Conservation (phyloP, 2,113 vertebrate species). For the Epinephelus moara region DNA sequence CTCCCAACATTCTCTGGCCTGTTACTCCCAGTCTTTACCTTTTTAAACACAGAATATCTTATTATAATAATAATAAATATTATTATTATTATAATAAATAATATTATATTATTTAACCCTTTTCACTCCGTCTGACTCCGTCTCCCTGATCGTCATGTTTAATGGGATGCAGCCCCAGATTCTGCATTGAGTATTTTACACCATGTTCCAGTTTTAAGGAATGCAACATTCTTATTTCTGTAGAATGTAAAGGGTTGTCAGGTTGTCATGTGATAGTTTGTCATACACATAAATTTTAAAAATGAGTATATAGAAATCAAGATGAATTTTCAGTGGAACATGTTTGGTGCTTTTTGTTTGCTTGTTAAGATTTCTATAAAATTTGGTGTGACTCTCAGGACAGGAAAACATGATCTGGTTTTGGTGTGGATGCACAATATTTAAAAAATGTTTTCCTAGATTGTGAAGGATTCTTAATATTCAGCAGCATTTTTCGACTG, state of each 20-base stretch:
- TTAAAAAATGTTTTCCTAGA: no score
- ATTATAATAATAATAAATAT: no score
- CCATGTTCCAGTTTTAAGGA: not conserved
- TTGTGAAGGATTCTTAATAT: no score
- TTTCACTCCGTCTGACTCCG: no score
- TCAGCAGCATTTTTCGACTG: no score
- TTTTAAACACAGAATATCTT: not conserved
- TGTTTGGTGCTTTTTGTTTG: not conserved
- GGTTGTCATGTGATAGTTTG: not conserved
- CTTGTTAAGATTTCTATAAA: no score
- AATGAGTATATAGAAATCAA: not conserved
- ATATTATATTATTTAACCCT: not conserved
- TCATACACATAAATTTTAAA: not conserved
- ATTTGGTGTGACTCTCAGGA: no score
- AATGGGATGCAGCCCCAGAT: not conserved
- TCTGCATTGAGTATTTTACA: not conserved
- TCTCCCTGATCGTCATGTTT: not conserved
- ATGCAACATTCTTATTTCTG: not conserved
- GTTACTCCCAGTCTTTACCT: not conserved
- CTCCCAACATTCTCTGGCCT: no score
- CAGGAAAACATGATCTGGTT: no score
- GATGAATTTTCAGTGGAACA: not conserved
- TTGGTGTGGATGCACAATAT: no score
- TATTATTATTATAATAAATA: no score
- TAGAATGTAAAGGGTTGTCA: no score